Conservation (phyloP, 2,797 vertebrate genomes). For the Sciurus vulgaris region DNA sequence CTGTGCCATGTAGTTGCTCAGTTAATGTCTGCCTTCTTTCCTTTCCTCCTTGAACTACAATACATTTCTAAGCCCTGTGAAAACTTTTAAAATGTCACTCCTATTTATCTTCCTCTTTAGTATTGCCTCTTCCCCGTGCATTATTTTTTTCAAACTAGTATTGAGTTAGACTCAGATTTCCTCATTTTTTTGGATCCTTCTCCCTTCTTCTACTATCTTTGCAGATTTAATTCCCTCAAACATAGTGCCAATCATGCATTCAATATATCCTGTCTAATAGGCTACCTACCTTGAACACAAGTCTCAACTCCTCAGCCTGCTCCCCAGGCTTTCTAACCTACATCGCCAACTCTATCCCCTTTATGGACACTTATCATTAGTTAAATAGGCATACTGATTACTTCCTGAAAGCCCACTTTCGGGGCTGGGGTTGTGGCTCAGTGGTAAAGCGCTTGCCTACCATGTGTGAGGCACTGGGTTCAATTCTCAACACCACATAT, state of each 20-base stretch:
- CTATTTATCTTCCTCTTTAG: not conserved
- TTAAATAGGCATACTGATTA: not conserved
- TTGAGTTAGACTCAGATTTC: not conserved
- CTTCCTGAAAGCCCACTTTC: conserved; percentile 15
- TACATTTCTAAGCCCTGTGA: not conserved
- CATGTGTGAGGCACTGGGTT: too few species aligned
- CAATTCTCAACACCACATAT: too few species aligned
- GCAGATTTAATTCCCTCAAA: not conserved
- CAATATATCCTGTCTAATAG: not conserved
- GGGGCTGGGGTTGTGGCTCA: too few species aligned
- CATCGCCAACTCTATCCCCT: not conserved
- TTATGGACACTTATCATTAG: not conserved
- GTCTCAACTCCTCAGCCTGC: not conserved
- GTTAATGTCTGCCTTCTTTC: not conserved
- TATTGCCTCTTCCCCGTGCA: not conserved
- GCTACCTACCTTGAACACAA: not conserved
- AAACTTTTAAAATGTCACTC: not conserved
- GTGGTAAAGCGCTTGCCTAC: too few species aligned
- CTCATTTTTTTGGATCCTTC: not conserved
- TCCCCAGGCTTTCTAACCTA: not conserved
- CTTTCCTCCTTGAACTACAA: not conserved
- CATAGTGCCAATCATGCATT: not conserved
- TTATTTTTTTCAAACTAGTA: not conserved
- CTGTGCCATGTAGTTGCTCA: not conserved
- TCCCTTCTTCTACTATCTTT: not conserved